Conservation (phyloP, 2,797 vertebrate species). For the Lacerta bilineata region DNA sequence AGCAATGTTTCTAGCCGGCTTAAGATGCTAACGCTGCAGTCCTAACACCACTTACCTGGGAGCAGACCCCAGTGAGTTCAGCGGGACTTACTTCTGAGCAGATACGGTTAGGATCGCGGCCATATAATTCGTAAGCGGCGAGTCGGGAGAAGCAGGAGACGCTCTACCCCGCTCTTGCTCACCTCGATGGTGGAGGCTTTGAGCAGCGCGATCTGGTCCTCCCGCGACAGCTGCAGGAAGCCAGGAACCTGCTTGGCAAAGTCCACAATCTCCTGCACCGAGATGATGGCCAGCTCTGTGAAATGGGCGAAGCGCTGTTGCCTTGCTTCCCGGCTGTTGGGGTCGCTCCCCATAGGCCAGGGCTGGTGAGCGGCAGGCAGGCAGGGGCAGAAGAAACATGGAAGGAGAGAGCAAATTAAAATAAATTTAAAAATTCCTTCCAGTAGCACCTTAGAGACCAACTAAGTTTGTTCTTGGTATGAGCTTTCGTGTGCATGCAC, state of each 20-base stretch:
- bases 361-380: constrained; percentile 70
- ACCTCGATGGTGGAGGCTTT: constrained; percentile 99
- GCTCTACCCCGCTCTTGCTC: constrained; percentile 56
- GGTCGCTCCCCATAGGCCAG: constrained; percentile 77
- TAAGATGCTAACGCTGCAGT: background rate
- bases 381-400: constrained; percentile 75
- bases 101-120: background rate
- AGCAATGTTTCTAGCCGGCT: background rate
- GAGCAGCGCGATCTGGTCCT: constrained; percentile 96
- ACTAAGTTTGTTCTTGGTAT: no score
- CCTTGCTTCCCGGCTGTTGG: constrained; percentile 87
- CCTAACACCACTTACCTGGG: no score
- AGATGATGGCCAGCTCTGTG: constrained; percentile 96
- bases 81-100: background rate
- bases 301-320: constrained; percentile 98
- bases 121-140: background rate
- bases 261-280: constrained; percentile 97
- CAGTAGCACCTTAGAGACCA: no score
- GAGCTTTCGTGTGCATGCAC: no score
- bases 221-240: constrained; percentile 95
- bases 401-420: background rate
- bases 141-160: background rate
- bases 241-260: constrained; percentile 97
- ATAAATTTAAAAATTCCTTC: no score
- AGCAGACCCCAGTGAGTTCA: no score